Percentiles rank a stretch among this genome's conserved stretches.
Conservation (phyloP, 2,797 vertebrate genomes). For the Erpetoichthys calabaricus region DNA sequence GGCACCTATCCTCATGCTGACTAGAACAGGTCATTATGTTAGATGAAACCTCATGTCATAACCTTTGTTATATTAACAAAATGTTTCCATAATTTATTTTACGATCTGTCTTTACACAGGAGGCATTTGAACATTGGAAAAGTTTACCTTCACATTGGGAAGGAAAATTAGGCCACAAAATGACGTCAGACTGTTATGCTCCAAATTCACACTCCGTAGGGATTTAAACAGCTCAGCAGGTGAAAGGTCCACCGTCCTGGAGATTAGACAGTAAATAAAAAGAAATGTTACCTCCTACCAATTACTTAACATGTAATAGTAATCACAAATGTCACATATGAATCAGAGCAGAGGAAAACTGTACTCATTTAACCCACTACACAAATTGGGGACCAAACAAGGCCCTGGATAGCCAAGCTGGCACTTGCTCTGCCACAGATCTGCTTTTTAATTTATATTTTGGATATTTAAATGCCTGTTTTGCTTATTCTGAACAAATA, state of each 20-base stretch:
- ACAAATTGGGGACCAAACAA: too few relatives aligned
- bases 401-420: too few relatives aligned
- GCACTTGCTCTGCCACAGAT: too few relatives aligned
- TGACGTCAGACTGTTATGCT: slow-evolving; percentile 66
- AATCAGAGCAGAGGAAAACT: too few relatives aligned
- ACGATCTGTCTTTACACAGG: too few relatives aligned
- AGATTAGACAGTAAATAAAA: slow-evolving; percentile 9
- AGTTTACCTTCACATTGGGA: slow-evolving; percentile 54
- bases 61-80: too few relatives aligned
- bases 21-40: too few relatives aligned
- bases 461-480: neutral
- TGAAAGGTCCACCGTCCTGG: slow-evolving; percentile 55
- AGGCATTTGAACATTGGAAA: neutral
- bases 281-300: neutral
- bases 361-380: too few relatives aligned
- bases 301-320: neutral
- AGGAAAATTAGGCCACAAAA: slow-evolving; percentile 72
- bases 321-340: neutral
- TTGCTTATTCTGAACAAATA: too few relatives aligned
- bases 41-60: too few relatives aligned
- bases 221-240: slow-evolving; percentile 55
- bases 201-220: slow-evolving; percentile 53
- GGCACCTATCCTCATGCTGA: too few relatives aligned
- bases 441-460: neutral
- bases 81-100: too few relatives aligned